phyloP scores from a whole-genome alignment of 1,140 invertebrate species.

The Papilio aristodemus region DNA sequence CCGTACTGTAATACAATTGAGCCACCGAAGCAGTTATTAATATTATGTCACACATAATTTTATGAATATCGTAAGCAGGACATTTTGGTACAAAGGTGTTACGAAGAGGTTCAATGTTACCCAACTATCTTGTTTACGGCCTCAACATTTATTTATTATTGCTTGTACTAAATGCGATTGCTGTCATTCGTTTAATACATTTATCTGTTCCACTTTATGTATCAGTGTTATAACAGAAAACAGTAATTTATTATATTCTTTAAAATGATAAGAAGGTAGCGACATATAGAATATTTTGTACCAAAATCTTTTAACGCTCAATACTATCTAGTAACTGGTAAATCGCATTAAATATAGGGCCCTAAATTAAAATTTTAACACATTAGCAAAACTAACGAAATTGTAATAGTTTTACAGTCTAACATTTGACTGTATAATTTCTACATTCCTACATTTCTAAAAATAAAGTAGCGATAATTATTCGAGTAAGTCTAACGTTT shows the following conservation, averaged over 20 bases:
- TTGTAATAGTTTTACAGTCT: too few relatives aligned
- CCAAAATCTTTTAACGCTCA: too few relatives aligned
- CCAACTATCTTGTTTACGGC: not conserved
- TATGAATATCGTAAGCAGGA: not conserved
- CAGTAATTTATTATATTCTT: too few relatives aligned
- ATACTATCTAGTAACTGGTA: too few relatives aligned
- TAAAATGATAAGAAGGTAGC: too few relatives aligned
- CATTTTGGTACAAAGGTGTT: not conserved
- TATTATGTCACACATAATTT: not conserved
- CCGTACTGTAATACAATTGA: too few relatives aligned
- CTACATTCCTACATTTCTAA: not conserved
- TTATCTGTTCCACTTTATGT: not conserved
- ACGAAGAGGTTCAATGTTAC: constrained; percentile 2
- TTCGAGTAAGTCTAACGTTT: not conserved
- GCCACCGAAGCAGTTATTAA: too few relatives aligned
- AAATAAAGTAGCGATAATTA: not conserved
- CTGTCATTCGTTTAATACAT: not conserved
- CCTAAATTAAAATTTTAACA: too few relatives aligned
- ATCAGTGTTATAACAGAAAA: not conserved
- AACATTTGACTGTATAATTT: too few relatives aligned
- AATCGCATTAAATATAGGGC: too few relatives aligned
- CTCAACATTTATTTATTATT: not conserved
- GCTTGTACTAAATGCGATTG: not conserved
- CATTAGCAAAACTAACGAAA: too few relatives aligned
- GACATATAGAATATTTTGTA: too few relatives aligned